Percentiles rank a stretch among this genome's conserved stretches.
phyloP scores from a whole-genome alignment of 1,140 invertebrate species.

The Nebria ingens region DNA sequence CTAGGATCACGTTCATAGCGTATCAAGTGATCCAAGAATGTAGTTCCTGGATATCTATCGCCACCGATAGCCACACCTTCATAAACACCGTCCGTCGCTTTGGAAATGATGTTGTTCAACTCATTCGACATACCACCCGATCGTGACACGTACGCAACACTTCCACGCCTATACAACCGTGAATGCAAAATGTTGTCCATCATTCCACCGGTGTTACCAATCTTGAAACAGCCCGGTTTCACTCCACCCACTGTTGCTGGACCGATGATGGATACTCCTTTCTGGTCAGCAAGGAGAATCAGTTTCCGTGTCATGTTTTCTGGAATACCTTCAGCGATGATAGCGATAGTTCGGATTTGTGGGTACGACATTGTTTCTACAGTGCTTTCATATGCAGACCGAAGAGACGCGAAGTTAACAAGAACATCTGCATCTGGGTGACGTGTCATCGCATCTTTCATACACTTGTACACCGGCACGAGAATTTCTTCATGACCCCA shows the following conservation, averaged over 20 bases:
- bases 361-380: slow-evolving; percentile 85
- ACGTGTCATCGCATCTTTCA: slow-evolving; percentile 92
- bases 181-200: slow-evolving; percentile 98
- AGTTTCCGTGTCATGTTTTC: slow-evolving; percentile 96
- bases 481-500: slow-evolving; percentile 98
- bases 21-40: slow-evolving; percentile 95
- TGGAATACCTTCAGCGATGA: slow-evolving; percentile 98
- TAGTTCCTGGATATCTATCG: slow-evolving; percentile 96
- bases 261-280: slow-evolving; percentile 78
- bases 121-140: slow-evolving; percentile 99
- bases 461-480: slow-evolving; percentile 93
- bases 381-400: slow-evolving; percentile 96
- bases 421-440: slow-evolving; percentile 91
- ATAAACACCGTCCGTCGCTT: slow-evolving; percentile 93
- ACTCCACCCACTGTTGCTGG: slow-evolving; percentile 97
- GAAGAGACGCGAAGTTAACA: slow-evolving; percentile 96
- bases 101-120: slow-evolving; percentile 96
- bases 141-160: slow-evolving; percentile 94
- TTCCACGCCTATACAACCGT: slow-evolving; percentile 91
- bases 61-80: slow-evolving; percentile 99
- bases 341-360: slow-evolving; percentile 93
- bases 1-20: slow-evolving; percentile 67
- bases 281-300: slow-evolving; percentile 75
- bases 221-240: slow-evolving; percentile 99
- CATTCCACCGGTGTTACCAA: slow-evolving; percentile 98